Percentiles rank a stretch among this genome's conserved stretches.
Evolutionary conservation across 2,113 vertebrate genomes (phyloP).

Genomic region (Pachyramphus minor): DNA sequence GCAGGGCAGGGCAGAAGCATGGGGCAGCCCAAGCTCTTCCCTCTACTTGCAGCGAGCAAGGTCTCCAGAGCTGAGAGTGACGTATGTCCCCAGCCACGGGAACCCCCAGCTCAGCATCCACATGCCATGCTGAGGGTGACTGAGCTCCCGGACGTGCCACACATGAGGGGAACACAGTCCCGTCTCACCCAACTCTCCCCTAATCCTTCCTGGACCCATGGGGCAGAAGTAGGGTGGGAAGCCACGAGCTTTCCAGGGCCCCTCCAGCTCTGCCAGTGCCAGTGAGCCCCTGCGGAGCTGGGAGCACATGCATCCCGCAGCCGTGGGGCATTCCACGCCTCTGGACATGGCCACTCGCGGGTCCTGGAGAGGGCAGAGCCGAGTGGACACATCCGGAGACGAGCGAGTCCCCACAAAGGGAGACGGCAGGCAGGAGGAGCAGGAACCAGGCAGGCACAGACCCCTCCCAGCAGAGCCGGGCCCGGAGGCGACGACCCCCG

Average conservation of each 20-base stretch:
- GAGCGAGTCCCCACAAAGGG: background rate
- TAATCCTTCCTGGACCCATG: background rate
- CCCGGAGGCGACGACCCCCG: background rate
- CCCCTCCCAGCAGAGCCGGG: background rate
- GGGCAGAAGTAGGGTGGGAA: background rate
- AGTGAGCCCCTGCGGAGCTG: background rate
- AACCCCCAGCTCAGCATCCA: background rate
- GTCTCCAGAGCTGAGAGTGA: background rate
- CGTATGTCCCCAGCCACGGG: fast-evolving
- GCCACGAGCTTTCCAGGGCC: background rate
- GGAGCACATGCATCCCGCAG: fast-evolving
- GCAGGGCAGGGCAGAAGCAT: background rate
- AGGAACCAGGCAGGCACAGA: background rate
- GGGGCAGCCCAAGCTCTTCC: background rate
- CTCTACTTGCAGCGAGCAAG: background rate
- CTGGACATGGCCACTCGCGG: background rate
- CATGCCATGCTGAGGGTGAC: fast-evolving
- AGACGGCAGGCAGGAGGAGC: background rate
- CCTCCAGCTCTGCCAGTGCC: background rate
- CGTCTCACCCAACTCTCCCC: background rate
- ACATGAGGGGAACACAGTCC: background rate
- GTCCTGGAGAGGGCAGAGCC: background rate
- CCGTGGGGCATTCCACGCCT: background rate
- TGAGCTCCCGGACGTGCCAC: background rate
- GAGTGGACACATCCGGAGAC: background rate